Conservation (phyloP, 2,888 invertebrate genomes). For the Luperina testacea region DNA sequence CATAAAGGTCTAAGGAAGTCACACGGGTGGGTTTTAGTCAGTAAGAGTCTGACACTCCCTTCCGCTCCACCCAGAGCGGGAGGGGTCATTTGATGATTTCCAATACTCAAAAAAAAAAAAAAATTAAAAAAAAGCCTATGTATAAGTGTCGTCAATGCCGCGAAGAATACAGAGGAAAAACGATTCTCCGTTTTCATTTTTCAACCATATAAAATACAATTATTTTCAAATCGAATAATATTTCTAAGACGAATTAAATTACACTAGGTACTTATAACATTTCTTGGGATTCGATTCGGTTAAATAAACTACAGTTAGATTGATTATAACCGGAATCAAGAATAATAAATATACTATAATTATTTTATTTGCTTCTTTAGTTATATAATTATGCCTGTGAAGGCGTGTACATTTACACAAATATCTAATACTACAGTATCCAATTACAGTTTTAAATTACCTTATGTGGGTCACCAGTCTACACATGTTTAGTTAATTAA, state of each 20-base stretch:
- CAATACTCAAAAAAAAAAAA: no score
- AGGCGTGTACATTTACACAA: constrained; percentile 10
- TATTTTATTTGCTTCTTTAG: neutral
- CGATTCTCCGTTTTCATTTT: neutral
- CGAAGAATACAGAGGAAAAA: neutral
- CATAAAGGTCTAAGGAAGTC: no score
- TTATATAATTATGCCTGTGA: neutral
- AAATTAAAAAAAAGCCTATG: no score
- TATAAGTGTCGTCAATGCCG: neutral
- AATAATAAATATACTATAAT: neutral
- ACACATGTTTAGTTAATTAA: constrained; percentile 15
- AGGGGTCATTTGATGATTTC: no score
- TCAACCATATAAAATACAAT: neutral
- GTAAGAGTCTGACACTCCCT: no score
- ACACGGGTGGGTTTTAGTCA: no score
- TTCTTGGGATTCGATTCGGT: neutral
- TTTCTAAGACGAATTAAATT: neutral
- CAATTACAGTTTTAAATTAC: constrained; percentile 59
- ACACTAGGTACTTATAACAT: neutral
- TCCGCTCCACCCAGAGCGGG: no score
- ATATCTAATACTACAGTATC: constrained; percentile 39
- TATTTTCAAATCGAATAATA: neutral
- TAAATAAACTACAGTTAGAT: neutral
- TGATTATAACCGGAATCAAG: neutral
- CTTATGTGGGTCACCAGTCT: constrained; percentile 57